Conservation (phyloP, 2,113 vertebrate species). For the Fregata magnificens region DNA sequence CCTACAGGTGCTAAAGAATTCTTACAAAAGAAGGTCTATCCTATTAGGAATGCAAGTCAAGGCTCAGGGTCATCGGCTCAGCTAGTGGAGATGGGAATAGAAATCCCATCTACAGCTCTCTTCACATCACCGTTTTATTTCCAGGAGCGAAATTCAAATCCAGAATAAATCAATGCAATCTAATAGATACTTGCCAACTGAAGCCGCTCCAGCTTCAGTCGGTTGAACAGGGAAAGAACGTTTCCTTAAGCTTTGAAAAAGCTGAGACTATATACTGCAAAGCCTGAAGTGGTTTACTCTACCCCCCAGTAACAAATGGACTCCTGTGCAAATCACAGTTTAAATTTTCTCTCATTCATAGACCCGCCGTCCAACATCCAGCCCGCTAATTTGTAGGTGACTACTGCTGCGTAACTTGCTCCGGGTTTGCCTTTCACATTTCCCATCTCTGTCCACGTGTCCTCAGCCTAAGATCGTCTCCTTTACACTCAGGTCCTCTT, state of each 20-base stretch:
- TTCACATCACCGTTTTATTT: not conserved
- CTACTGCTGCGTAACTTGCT: fast-evolving
- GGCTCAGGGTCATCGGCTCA: not conserved
- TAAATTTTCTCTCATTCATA: not conserved
- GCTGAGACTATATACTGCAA: not conserved
- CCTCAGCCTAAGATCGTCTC: not conserved
- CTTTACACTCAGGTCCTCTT: not conserved
- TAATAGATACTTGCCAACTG: not conserved
- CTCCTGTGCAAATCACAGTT: not conserved
- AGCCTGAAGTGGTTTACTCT: not conserved
- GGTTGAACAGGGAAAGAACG: not conserved
- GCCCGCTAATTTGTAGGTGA: not conserved
- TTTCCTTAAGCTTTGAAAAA: not conserved
- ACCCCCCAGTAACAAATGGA: not conserved
- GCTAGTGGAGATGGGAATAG: not conserved
- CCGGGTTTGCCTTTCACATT: not conserved
- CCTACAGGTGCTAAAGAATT: constrained; percentile 54
- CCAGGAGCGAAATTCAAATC: constrained; percentile 9
- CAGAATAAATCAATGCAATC: not conserved
- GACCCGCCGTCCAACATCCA: not conserved
- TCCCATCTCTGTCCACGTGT: not conserved
- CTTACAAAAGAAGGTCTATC: not conserved
- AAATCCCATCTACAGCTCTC: not conserved
- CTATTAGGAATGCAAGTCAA: constrained; percentile 55
- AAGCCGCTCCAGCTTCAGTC: fast-evolving